Evolutionary conservation across 2,888 invertebrate species (phyloP).

Genomic region (Tanytarsus gracilentus): DNA sequence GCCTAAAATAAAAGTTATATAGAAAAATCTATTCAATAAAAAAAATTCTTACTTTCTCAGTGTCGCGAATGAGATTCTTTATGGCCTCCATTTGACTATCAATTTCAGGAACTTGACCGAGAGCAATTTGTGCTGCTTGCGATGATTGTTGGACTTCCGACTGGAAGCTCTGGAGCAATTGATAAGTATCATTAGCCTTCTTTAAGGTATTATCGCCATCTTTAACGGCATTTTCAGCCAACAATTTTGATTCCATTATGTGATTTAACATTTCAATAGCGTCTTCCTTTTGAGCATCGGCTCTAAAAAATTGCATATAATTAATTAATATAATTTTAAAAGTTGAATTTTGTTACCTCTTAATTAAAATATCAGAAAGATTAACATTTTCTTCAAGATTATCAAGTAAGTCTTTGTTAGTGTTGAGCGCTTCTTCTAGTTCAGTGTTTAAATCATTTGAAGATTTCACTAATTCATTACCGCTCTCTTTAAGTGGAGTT

Average conservation of each 20-base stretch:
- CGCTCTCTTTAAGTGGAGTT: slow-evolving; percentile 56
- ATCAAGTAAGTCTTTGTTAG: slow-evolving; percentile 45
- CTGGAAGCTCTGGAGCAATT: slow-evolving; percentile 65
- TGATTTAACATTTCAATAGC: slow-evolving; percentile 71
- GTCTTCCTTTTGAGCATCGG: slow-evolving; percentile 61
- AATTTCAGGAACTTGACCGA: slow-evolving; percentile 66
- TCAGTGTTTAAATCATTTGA: slow-evolving; percentile 42
- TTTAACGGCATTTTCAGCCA: slow-evolving; percentile 74
- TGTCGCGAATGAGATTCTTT: slow-evolving; percentile 57
- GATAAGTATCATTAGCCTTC: slow-evolving; percentile 70
- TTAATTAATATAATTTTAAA: background rate
- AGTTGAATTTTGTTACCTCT: slow-evolving; percentile 39
- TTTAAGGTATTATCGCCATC: slow-evolving; percentile 72
- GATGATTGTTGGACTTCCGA: slow-evolving; percentile 79
- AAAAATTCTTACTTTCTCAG: slow-evolving; percentile 50
- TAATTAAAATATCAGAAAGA: slow-evolving; percentile 59
- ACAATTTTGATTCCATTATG: slow-evolving; percentile 63
- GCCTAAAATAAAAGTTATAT: slow-evolving; percentile 33
- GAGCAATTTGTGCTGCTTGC: slow-evolving; percentile 66
- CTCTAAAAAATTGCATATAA: slow-evolving; percentile 38
- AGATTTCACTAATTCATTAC: slow-evolving; percentile 58
- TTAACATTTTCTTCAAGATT: slow-evolving; percentile 57
- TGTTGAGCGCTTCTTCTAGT: slow-evolving; percentile 31
- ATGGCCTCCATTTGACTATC: slow-evolving; percentile 62
- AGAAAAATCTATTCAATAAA: background rate